These are phyloP conservation scores for Steinernema hermaphroditum DNA, from an alignment of 2,888 invertebrate genomes.

Conservation along the genomic window DNA sequence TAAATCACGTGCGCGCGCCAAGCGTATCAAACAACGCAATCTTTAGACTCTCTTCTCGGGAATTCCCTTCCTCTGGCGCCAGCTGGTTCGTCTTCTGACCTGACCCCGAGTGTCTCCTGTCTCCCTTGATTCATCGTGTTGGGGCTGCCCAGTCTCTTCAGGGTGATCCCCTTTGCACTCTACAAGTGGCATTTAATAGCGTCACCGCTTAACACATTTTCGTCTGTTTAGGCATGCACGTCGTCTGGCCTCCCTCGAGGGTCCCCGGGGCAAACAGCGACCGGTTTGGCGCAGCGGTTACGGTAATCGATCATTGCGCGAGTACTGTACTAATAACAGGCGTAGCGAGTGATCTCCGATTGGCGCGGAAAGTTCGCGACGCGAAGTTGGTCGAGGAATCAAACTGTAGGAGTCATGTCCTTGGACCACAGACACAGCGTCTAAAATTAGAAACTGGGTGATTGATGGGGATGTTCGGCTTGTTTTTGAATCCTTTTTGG, in stretches of 20 bases:
- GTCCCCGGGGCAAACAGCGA: constrained; percentile 1
- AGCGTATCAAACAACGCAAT: no score
- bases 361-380: neutral
- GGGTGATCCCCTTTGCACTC: no score
- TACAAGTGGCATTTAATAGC: no score
- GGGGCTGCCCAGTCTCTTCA: no score
- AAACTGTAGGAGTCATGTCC: neutral
- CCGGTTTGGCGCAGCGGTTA: neutral
- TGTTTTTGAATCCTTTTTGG: neutral
- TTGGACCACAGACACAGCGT: neutral
- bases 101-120: no score
- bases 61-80: no score
- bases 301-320: constrained; percentile 9
- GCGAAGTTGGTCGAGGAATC: neutral
- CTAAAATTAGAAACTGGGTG: neutral
- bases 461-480: neutral
- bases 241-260: neutral
- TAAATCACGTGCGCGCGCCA: no score
- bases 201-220: no score
- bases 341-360: constrained; percentile 11
- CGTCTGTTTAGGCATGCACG: neutral
- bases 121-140: no score
- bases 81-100: no score
- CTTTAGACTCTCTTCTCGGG: no score
- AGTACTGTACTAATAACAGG: constrained; percentile 24